phyloP scores from a whole-genome alignment of 1,140 invertebrate species.

The Brachionus rubens region DNA sequence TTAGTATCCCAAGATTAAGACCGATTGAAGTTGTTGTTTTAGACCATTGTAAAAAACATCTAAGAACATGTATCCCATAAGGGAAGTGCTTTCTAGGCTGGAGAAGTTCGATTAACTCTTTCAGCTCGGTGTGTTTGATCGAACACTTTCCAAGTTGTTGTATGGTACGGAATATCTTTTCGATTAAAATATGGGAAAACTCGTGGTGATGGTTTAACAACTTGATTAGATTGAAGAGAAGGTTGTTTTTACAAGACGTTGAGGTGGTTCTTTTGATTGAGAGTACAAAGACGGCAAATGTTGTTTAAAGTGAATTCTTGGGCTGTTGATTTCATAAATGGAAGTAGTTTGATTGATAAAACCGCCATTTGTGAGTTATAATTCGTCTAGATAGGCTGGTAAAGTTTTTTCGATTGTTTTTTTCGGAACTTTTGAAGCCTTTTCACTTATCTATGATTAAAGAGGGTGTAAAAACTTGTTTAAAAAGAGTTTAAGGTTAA shows the following conservation, averaged over 20 bases:
- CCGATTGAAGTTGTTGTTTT: slow-evolving; percentile 13
- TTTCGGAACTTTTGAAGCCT: background rate
- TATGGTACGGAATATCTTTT: slow-evolving; percentile 40
- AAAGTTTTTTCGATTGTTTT: background rate
- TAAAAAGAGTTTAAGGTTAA: background rate
- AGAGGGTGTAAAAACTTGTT: background rate
- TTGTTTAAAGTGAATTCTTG: slow-evolving; percentile 9
- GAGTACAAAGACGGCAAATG: background rate
- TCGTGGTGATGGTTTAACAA: background rate
- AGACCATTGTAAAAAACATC: slow-evolving; percentile 39
- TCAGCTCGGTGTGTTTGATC: background rate
- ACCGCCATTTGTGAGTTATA: background rate
- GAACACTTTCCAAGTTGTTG: slow-evolving; percentile 17
- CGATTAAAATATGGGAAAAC: background rate
- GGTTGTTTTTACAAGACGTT: slow-evolving; percentile 22
- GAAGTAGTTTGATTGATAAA: background rate
- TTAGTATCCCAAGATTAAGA: background rate
- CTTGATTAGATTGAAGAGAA: background rate
- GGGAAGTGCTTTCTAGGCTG: slow-evolving; percentile 19
- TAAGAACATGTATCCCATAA: slow-evolving; percentile 21
- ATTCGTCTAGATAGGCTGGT: background rate
- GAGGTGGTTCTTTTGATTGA: background rate
- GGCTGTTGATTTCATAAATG: background rate
- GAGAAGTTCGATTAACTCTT: background rate
- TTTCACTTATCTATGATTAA: background rate